Conservation (phyloP, 2,113 vertebrate species). For the Dicentrarchus labrax region DNA sequence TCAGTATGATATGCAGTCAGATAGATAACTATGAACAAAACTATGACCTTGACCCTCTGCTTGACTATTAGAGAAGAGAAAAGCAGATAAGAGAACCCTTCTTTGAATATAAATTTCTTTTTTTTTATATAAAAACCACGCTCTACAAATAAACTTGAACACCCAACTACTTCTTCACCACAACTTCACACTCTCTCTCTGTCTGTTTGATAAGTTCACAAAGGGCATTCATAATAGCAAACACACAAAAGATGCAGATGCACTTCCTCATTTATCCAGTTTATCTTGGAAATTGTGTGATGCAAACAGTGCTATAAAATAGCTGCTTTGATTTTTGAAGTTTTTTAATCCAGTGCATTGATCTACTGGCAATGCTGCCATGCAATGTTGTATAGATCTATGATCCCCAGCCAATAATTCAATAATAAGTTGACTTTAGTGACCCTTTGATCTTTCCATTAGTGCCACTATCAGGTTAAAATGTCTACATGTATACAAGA, state of each 20-base stretch:
- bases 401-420: not conserved
- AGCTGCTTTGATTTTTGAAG: not conserved
- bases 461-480: not conserved
- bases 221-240: not conserved
- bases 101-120: not conserved
- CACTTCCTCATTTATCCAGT: not conserved
- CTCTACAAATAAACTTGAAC: not conserved
- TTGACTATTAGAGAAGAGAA: not conserved
- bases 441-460: not conserved
- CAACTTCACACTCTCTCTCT: not conserved
- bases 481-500: not conserved
- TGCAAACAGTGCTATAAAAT: not conserved
- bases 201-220: not conserved
- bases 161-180: not conserved
- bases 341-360: not conserved
- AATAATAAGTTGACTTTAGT: not conserved
- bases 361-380: not conserved
- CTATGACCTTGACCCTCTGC: not conserved
- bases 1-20: constrained; percentile 22
- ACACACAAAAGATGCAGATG: constrained; percentile 5
- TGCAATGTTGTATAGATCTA: not conserved
- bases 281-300: not conserved
- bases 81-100: not conserved
- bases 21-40: not conserved
- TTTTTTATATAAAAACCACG: not conserved